Percentiles rank a stretch among this genome's conserved stretches.
phyloP scores from a whole-genome alignment of 2,888 invertebrate species.

The Spicauda simplicius region DNA sequence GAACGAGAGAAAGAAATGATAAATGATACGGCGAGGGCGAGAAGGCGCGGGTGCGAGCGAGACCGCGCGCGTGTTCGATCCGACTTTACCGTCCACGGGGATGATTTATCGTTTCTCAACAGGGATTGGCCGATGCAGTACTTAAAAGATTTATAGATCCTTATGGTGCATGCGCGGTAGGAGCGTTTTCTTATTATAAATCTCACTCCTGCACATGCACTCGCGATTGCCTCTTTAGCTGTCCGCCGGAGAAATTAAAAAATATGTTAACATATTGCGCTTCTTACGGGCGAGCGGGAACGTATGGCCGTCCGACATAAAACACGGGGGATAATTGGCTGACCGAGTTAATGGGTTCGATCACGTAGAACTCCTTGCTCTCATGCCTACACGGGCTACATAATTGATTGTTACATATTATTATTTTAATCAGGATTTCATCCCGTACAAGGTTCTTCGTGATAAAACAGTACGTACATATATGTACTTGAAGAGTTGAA shows the following conservation, averaged over 20 bases:
- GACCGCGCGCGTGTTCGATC: slow-evolving; percentile 65
- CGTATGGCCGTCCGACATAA: slow-evolving; percentile 48
- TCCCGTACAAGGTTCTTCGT: neutral
- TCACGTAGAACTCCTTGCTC: slow-evolving; percentile 52
- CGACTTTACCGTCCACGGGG: slow-evolving; percentile 74
- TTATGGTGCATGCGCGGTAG: slow-evolving; percentile 82
- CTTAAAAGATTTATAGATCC: slow-evolving; percentile 82
- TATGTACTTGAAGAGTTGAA: neutral
- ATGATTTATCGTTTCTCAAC: slow-evolving; percentile 84
- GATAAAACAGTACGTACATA: neutral
- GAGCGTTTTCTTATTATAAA: slow-evolving; percentile 84
- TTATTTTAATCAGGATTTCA: slow-evolving; percentile 31
- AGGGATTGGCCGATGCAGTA: slow-evolving; percentile 83
- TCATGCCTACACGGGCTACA: slow-evolving; percentile 40
- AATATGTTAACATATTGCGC: slow-evolving; percentile 80
- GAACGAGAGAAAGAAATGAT: slow-evolving; percentile 81
- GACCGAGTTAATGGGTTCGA: slow-evolving; percentile 62
- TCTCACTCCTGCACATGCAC: slow-evolving; percentile 80
- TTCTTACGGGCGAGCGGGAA: slow-evolving; percentile 43
- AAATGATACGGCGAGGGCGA: slow-evolving; percentile 72
- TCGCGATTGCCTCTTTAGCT: slow-evolving; percentile 76
- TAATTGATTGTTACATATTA: slow-evolving; percentile 45
- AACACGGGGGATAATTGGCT: slow-evolving; percentile 70
- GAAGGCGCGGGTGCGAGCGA: slow-evolving; percentile 64
- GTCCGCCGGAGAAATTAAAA: slow-evolving; percentile 76